These are phyloP conservation scores for Neria commutata DNA, from an alignment of 2,888 invertebrate genomes.

Conservation along the genomic window DNA sequence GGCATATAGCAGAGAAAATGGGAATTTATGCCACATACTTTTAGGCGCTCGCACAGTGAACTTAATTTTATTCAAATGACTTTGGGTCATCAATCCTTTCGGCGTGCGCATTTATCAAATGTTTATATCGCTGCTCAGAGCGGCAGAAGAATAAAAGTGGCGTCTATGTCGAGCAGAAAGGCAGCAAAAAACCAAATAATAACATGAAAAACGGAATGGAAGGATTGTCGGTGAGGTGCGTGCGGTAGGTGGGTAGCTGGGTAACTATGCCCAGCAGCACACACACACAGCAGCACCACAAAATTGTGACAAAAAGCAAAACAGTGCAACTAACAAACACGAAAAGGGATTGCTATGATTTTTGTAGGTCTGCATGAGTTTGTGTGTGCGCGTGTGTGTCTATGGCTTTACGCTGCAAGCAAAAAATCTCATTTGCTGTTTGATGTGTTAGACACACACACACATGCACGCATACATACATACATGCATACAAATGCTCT, in stretches of 20 bases:
- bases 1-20: too few relatives aligned
- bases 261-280: background rate
- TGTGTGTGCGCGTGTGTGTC: background rate
- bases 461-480: background rate
- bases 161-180: constrained; percentile 2
- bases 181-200: background rate
- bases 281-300: background rate
- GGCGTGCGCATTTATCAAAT: constrained; percentile 24
- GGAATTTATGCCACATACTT: background rate
- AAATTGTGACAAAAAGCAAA: background rate
- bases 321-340: constrained; percentile 1
- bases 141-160: background rate
- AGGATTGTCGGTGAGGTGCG: too few relatives aligned
- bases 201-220: too few relatives aligned
- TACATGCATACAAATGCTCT: background rate
- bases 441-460: background rate
- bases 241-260: too few relatives aligned
- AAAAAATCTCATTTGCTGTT: background rate
- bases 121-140: constrained; percentile 11
- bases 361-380: background rate
- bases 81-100: constrained; percentile 26
- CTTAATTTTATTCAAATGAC: constrained; percentile 24
- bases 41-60: background rate
- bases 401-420: background rate
- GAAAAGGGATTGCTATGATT: constrained; percentile 18